A percentile compares a stretch with the other conserved stretches of the same genome.
phyloP scores from a whole-genome alignment of 1,140 invertebrate species.

The Zaprionus gabonicus region DNA sequence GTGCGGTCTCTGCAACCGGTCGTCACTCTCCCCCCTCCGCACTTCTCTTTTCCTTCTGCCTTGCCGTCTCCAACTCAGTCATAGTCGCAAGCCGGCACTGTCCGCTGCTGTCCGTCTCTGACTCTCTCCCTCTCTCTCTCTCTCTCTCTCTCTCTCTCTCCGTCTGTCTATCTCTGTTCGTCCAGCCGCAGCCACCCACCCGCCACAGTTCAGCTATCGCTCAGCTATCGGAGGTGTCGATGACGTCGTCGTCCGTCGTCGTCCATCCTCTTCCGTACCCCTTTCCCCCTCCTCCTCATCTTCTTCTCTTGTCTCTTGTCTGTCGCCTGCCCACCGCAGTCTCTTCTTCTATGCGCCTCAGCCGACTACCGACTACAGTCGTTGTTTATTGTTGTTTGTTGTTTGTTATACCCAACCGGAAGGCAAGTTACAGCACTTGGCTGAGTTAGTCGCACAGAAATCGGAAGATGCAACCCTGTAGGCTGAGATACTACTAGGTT shows the following conservation, averaged over 20 bases:
- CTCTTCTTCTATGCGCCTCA: conserved; percentile 19
- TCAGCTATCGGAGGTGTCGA: conserved; percentile 78
- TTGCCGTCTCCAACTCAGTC: conserved; percentile 41
- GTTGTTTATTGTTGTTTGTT: conserved; percentile 41
- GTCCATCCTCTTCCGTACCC: conserved; percentile 20
- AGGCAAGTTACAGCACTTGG: conserved; percentile 21
- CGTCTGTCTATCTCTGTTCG: conserved; percentile 5
- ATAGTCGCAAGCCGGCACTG: conserved; percentile 24
- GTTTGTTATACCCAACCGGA: conserved; percentile 23
- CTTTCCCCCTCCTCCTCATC: background rate
- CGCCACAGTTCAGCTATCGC: conserved; percentile 43
- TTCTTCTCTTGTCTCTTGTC: background rate
- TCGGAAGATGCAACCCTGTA: background rate
- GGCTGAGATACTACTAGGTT: too few relatives aligned
- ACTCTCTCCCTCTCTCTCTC: conserved; percentile 15
- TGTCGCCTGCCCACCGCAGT: conserved; percentile 9
- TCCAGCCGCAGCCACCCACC: conserved; percentile 67
- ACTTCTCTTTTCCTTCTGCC: background rate
- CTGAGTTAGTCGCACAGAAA: conserved; percentile 1
- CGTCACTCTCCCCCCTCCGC: conserved; percentile 35
- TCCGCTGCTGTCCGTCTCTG: conserved; percentile 10
- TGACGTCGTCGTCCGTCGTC: conserved; percentile 66
- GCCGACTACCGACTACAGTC: conserved; percentile 16
- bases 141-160: conserved; percentile 22
- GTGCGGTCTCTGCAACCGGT: conserved; percentile 76